Base-by-base conservation (phyloP, 35 echinoderm and acorn worm genomes). In the Apostichopus californicus region DNA sequence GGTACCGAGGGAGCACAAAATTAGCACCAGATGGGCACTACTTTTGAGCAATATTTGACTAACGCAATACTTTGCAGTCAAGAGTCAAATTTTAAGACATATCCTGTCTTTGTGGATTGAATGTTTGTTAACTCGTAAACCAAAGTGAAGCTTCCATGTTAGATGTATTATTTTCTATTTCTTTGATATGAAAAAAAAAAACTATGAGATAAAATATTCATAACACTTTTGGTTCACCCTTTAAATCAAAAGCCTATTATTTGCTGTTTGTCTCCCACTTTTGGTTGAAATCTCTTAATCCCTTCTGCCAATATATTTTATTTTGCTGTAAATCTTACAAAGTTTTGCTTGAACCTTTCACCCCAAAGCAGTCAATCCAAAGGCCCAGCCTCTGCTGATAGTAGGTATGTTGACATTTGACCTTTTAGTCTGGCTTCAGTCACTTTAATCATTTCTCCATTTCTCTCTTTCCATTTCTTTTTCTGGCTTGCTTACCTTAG, bases 391-490 rank as follows among this genome's bases (percentile, higher is more conserved):
- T 71, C 86, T 89, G 86, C 63, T 73, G 86, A 73, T n/a, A 89
- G 86, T 89, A 89, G 86, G 86, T 89, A 89, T 73, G 86, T 89
- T 89, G 61, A 89, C 80, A 89, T 89, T 89, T 89, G 86, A 89
- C 86, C 86, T 89, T 73, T 89, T 89, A 72, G 64, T 15, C 63
- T 89, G 10, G 64, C 10, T 72, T 89, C 25, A 89, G 26, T 73
- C 86, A 89, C 54, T 89, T 73, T 89, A 89, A 6, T 89, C 52
- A 72, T 52, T 7, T 46, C 34, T 46, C 86, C 72, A 20, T 75
- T 75, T 75, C 71, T 75, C n/a, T 54, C 68, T 72, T 89, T 61
- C 86, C 7, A 61, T 63, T 72, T 5, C 86, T 73, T 20, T n/a
- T 64, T 68, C 24, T 13, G 4, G 34, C 58, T 24, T 87, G 8